A percentile compares a stretch with the other conserved stretches of the same genome.
These are phyloP conservation scores for Anthopleura sola DNA, from an alignment of 64 coral and sea anemone genomes.

Conservation along the genomic window DNA sequence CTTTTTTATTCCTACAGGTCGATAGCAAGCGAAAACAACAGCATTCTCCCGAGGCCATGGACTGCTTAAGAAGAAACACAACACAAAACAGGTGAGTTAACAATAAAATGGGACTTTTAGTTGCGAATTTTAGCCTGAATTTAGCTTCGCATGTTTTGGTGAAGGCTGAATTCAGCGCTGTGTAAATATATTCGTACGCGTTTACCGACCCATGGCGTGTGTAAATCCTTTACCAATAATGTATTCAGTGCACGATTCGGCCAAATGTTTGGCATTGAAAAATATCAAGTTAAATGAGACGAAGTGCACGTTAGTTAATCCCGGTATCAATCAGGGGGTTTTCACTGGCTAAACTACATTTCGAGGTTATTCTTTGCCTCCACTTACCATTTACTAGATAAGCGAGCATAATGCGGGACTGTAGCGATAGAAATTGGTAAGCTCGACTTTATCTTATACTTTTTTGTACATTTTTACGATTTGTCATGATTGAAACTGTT, in stretches of 20 bases:
- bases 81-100: background rate
- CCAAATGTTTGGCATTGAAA: background rate
- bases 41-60: background rate
- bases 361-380: too few species aligned
- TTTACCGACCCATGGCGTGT: constrained; percentile 33
- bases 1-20: constrained; percentile 3
- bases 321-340: background rate
- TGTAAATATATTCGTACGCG: constrained; percentile 2
- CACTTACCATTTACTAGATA: too few species aligned
- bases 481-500: background rate
- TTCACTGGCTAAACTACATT: background rate
- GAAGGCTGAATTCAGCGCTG: background rate
- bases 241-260: constrained; percentile 15
- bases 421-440: background rate
- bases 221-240: background rate
- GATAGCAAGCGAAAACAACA: background rate
- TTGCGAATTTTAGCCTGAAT: background rate
- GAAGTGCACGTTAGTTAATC: background rate
- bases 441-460: background rate
- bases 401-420: background rate
- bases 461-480: background rate
- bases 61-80: background rate
- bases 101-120: background rate
- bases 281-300: background rate
- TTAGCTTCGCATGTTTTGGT: background rate